Percentiles rank a stretch among this genome's conserved stretches.
phyloP scores from a whole-genome alignment of 2,113 vertebrate species.

The Muntiacus reevesi region DNA sequence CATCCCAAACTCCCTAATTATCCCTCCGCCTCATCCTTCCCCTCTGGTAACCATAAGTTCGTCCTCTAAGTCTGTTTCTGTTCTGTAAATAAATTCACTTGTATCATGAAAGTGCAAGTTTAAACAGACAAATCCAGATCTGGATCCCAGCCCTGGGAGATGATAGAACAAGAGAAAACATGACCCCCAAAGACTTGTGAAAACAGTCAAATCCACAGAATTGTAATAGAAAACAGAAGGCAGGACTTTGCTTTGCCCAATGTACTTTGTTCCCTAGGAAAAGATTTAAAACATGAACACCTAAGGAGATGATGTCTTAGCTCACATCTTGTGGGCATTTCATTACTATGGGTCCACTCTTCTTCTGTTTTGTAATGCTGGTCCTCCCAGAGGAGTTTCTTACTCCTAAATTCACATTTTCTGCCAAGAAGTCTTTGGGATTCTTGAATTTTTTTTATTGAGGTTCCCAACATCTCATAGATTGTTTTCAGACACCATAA shows the following conservation, averaged over 20 bases:
- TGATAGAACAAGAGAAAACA: conserved; percentile 12
- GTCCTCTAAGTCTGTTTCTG: neutral
- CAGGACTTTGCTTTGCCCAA: neutral
- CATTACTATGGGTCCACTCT: neutral
- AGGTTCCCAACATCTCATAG: conserved; percentile 5
- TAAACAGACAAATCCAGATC: conserved; percentile 13
- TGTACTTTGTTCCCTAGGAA: neutral
- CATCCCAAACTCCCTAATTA: neutral
- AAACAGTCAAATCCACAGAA: neutral
- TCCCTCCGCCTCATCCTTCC: neutral
- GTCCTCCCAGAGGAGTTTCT: neutral
- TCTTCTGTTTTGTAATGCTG: neutral
- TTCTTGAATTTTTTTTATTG: conserved; percentile 31
- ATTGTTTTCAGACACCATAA: conserved; percentile 52
- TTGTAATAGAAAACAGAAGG: conserved; percentile 15
- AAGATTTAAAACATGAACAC: neutral
- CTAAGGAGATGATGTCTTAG: neutral
- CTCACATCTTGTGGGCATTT: neutral
- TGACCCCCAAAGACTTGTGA: neutral
- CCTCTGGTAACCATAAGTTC: neutral
- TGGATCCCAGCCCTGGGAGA: neutral
- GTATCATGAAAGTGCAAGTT: neutral
- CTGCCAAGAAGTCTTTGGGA: neutral
- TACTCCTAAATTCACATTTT: conserved; percentile 26
- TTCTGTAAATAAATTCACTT: neutral